Evolutionary conservation across 2,888 invertebrate species (phyloP).

Genomic region (Pecten maximus): DNA sequence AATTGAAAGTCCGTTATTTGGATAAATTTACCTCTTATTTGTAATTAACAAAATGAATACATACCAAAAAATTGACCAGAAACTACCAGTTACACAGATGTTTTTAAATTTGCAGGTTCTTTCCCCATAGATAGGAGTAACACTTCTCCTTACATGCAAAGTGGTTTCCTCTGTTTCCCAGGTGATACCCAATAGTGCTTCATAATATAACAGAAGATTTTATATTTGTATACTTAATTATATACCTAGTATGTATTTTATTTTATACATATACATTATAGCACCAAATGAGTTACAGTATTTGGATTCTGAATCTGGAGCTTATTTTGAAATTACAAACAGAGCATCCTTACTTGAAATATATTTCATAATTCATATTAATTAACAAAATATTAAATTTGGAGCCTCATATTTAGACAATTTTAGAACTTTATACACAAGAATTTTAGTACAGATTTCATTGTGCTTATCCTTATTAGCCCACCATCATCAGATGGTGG

Average conservation of each 20-base stretch:
- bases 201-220: background rate
- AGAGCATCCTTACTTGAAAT: background rate
- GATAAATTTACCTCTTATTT: background rate
- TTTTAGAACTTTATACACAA: background rate
- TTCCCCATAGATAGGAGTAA: background rate
- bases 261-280: background rate
- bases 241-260: background rate
- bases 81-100: background rate
- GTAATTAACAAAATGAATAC: too few species aligned
- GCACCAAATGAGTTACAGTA: background rate
- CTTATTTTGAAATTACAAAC: background rate
- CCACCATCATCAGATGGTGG: too few species aligned
- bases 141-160: background rate
- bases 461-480: background rate
- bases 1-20: too few species aligned
- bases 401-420: background rate
- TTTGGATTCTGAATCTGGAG: background rate
- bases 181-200: background rate
- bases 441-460: background rate
- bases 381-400: background rate
- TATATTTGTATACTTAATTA: background rate
- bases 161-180: constrained; percentile 25
- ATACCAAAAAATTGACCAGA: background rate
- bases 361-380: background rate
- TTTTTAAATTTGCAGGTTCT: constrained; percentile 1